Evolutionary conservation across 2,888 invertebrate genomes (phyloP), one percentile per base, ranked within the genome.

Genomic region (Psylliodes chrysocephalus): DNA sequence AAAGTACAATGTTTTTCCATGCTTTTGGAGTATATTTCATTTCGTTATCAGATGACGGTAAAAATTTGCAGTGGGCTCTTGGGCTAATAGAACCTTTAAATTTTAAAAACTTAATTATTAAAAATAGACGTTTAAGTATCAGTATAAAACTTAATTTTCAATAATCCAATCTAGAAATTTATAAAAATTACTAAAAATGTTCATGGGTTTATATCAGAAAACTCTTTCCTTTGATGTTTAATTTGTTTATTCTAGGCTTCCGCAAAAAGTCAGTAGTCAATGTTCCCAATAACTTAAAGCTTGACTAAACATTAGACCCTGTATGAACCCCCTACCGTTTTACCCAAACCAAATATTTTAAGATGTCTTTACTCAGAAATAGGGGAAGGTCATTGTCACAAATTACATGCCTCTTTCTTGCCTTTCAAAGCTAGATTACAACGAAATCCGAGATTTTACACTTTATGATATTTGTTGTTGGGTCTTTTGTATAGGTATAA

Each of bases 331-430:
- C 59, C 59, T 59, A 30, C 59, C 40, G 59, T 28, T 59, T 49
- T 51, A 49, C 49, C 49, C 49, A 49, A 46, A 22, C 35, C 33
- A 57, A 59, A 59, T 59, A 59, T 59, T 59, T 59, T 59, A 59
- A 59, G 49, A 59, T 49, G 12, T 59, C 49, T 59, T 59, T 59
- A 59, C 59, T 59, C 28, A 51, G 59, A 59, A 56, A 22, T 49
- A 17, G 59, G 28, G 28, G 38, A 49, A 55, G 60, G 46, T 51
- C 60, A 22, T 55, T 64, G 51, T 60, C 53, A 52, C 19, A 28
- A 60, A 59, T 64, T 64, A 64, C 56, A 64, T 55, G 55, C 64
- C 60, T 51, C 22, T 60, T 64, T 42, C 49, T 52, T 51, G 46
- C 60, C 40, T 56, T 64, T 64, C 60, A 64, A 18, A 55, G 10